Percentiles rank a stretch among this genome's conserved stretches.
phyloP scores from a whole-genome alignment of 2,888 invertebrate genomes.

The Agrochola circellaris region DNA sequence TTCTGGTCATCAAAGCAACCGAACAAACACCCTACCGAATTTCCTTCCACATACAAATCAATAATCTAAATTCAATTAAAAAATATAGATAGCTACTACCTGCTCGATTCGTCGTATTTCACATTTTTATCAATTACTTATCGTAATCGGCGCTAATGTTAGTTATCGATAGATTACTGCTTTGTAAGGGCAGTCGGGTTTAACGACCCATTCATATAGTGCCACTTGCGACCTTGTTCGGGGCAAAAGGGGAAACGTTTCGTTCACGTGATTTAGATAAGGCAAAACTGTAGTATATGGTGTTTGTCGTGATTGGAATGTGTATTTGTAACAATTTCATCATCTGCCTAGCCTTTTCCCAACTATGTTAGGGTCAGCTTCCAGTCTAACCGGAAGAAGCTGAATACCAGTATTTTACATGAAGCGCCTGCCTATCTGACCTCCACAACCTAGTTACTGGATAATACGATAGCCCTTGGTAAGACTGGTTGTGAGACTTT shows the following conservation, averaged over 20 bases:
- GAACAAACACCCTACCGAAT: neutral
- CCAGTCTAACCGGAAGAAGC: too few species aligned
- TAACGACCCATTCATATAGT: conserved; percentile 58
- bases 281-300: neutral
- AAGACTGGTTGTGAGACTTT: too few species aligned
- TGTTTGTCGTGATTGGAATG: conserved; percentile 13
- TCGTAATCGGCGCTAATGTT: conserved; percentile 42
- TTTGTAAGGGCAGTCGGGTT: conserved; percentile 48
- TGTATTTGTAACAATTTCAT: neutral
- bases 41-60: neutral
- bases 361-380: too few species aligned
- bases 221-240: conserved; percentile 58
- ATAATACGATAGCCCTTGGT: too few species aligned
- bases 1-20: neutral
- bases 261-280: conserved; percentile 54
- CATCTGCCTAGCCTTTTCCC: too few species aligned
- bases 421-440: too few species aligned
- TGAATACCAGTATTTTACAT: too few species aligned
- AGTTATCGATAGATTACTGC: conserved; percentile 38
- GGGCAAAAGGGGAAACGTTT: conserved; percentile 35
- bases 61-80: conserved; percentile 11
- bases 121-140: conserved; percentile 56
- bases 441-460: too few species aligned
- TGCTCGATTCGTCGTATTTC: conserved; percentile 33
- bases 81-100: conserved; percentile 33